Evolutionary conservation across 1,140 invertebrate genomes (phyloP), one percentile per base, ranked within the genome.

Genomic region (Panulirus ornatus): DNA sequence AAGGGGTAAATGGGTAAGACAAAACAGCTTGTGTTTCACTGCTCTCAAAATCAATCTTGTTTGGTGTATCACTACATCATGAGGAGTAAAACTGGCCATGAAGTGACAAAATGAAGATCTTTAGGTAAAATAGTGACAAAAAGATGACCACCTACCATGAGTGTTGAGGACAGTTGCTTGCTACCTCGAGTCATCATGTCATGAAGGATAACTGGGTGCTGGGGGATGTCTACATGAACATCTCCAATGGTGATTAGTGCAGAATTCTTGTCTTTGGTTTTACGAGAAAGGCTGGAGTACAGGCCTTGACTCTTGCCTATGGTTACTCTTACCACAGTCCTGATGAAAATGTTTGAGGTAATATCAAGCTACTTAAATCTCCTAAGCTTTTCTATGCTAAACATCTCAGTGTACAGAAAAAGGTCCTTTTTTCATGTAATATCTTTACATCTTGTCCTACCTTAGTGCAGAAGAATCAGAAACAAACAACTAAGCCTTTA

Each of bases 131-230:
- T 6, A 47, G 44, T 11, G 44, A 5, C 14, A 47, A 47, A 47
- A 14, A 47, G 5, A 14, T 47, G 5, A 47, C 5, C n/a, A 83
- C 81, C 91, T 93, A 96, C 96, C 94, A 97, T 97, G 58, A 98
- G 93, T 0, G 97, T 98, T n/a, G 97, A 97, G 19, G 97, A 98
- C 2, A 99, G 94, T 93, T 99, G 97, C 92, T 98, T 97, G 84
- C 97, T 98, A 66, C 98, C 97, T 92, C 98, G 95, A 0, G 98
- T 98, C 96, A 99, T 98, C 97, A 99, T 99, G 76, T 98, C 98
- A 93, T 99, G 98, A 82, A 99, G 94, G 42, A 97, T 98, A 0
- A 99, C 97, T 0, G 98, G 98, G 95, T 99, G 98, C 93, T 99
- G 98, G 1, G 98, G 98, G 93, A 99, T 98, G 93, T 99, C 97